Percentiles rank a stretch among this genome's conserved stretches.
Conservation (phyloP, 2,113 vertebrate genomes). For the Sebastes schlegelii region DNA sequence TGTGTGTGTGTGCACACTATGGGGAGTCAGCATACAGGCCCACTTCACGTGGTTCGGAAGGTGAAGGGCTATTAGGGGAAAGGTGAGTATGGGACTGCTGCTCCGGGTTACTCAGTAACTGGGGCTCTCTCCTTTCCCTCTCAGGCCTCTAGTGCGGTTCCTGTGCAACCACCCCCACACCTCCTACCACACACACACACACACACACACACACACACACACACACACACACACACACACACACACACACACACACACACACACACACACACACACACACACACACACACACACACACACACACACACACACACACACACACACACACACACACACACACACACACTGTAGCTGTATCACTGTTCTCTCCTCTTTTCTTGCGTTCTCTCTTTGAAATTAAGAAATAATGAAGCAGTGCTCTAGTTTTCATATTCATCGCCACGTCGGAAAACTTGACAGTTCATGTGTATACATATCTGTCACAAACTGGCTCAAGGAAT, state of each 20-base stretch:
- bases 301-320: no score
- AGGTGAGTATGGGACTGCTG: conserved; percentile 79
- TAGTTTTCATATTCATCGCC: not conserved
- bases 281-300: not conserved
- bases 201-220: not conserved
- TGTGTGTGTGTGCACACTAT: conserved; percentile 60
- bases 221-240: not conserved
- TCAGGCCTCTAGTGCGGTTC: conserved; percentile 59
- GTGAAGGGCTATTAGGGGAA: conserved; percentile 84
- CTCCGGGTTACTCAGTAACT: conserved; percentile 84
- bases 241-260: not conserved
- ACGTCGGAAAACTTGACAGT: not conserved
- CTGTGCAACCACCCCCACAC: conserved; percentile 37
- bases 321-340: not conserved
- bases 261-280: conserved; percentile 11
- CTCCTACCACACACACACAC: not conserved
- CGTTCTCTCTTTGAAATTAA: not conserved
- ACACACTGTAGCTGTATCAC: not conserved
- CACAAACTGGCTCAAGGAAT: not conserved
- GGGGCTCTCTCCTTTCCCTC: conserved; percentile 63
- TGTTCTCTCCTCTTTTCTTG: not conserved
- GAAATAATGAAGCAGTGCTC: conserved; percentile 9
- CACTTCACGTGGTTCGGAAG: conserved; percentile 81
- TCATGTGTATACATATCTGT: not conserved
- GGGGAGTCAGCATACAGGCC: conserved; percentile 75